Evolutionary conservation across 2,888 invertebrate species (phyloP).

Genomic region (Octodonta nipae): DNA sequence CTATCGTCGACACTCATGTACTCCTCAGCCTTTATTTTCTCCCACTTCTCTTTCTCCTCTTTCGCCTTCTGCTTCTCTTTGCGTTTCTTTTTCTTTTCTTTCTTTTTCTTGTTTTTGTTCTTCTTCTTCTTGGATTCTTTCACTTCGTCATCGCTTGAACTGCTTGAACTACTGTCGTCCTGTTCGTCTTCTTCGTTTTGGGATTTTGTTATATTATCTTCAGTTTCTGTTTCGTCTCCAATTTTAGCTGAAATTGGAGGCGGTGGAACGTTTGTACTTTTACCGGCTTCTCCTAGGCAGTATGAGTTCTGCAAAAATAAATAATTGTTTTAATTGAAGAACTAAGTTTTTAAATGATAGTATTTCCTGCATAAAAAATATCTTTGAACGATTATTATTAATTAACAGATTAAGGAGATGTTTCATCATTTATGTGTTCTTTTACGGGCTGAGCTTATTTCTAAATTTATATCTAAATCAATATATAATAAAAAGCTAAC

Average conservation of each 20-base stretch:
- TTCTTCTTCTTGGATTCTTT: slow-evolving; percentile 31
- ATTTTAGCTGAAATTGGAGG: slow-evolving; percentile 8
- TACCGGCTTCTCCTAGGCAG: slow-evolving; percentile 67
- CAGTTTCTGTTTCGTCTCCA: slow-evolving; percentile 20
- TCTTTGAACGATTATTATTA: too few relatives aligned
- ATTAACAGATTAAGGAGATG: too few relatives aligned
- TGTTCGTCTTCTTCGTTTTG: slow-evolving; percentile 13
- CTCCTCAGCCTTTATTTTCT: slow-evolving; percentile 35
- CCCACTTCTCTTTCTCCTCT: slow-evolving; percentile 41
- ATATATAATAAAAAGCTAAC: too few relatives aligned
- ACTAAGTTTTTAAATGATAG: too few relatives aligned
- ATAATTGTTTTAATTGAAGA: too few relatives aligned
- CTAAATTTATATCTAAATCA: too few relatives aligned
- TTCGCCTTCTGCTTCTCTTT: slow-evolving; percentile 39
- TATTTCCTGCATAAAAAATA: too few relatives aligned
- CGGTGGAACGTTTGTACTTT: slow-evolving; percentile 15
- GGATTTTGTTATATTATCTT: slow-evolving; percentile 15
- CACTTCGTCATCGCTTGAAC: slow-evolving; percentile 13
- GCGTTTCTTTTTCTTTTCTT: slow-evolving; percentile 27
- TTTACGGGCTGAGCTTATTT: too few relatives aligned
- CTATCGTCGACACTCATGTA: slow-evolving; percentile 85
- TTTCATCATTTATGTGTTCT: too few relatives aligned
- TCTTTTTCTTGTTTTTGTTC: slow-evolving; percentile 38
- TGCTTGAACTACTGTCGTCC: slow-evolving; percentile 13
- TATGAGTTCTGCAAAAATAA: slow-evolving; percentile 79